Percentiles rank a stretch among this genome's conserved stretches.
Evolutionary conservation across 2,113 vertebrate genomes (phyloP).

Genomic region (Lophotis ruficrista): DNA sequence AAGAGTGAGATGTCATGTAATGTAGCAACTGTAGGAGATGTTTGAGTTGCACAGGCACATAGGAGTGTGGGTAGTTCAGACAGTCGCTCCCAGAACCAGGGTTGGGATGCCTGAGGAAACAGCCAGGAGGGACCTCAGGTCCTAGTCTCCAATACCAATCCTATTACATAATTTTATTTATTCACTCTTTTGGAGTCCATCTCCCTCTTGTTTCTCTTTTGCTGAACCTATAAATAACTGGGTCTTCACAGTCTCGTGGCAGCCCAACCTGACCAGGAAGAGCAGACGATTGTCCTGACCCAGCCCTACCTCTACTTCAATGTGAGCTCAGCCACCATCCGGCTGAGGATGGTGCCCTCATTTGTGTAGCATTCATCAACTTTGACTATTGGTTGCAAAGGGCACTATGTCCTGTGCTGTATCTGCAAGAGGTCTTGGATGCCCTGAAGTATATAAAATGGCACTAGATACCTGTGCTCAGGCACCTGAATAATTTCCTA

Average conservation of each 20-base stretch:
- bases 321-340: neutral
- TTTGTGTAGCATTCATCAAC: neutral
- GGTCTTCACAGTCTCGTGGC: neutral
- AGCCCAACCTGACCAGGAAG: neutral
- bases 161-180: neutral
- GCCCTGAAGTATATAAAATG: neutral
- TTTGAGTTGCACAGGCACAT: neutral
- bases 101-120: neutral
- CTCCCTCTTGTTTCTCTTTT: neutral
- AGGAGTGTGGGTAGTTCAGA: neutral
- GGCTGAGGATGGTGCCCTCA: neutral
- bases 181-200: neutral
- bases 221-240: fast-evolving
- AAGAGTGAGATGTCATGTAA: neutral
- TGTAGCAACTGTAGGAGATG: neutral
- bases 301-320: neutral
- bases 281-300: neutral
- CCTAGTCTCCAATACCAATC: neutral
- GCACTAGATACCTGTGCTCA: neutral
- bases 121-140: neutral
- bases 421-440: neutral
- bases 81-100: neutral
- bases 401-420: neutral
- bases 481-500: neutral
- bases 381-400: neutral